Percentiles rank a stretch among this genome's conserved stretches.
These are phyloP conservation scores for Drosophila basisetae DNA, from an alignment of 2,888 invertebrate genomes.

Conservation along the genomic window DNA sequence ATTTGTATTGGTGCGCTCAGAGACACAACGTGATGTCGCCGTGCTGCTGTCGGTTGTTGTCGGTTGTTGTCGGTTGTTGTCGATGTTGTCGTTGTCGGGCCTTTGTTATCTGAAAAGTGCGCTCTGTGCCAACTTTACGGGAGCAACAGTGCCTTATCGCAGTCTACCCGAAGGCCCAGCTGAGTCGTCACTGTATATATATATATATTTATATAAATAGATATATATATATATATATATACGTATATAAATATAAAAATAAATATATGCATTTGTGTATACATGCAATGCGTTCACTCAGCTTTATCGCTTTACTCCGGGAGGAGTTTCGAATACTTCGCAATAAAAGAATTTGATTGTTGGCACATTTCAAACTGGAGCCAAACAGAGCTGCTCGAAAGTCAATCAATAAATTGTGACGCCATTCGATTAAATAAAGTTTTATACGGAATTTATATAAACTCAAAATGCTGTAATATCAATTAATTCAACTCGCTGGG, in stretches of 20 bases:
- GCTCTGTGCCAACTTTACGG: conserved; percentile 61
- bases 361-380: conserved; percentile 6
- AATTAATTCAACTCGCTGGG: neutral
- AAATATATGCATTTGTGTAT: neutral
- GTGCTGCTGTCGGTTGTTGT: conserved; percentile 8
- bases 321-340: conserved; percentile 26
- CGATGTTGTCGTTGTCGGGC: conserved; percentile 15
- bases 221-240: neutral
- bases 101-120: conserved; percentile 58
- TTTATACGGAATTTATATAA: conserved; percentile 1
- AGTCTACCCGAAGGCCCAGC: conserved; percentile 25
- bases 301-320: conserved; percentile 19
- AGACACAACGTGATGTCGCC: conserved; percentile 43
- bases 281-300: conserved; percentile 1
- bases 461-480: neutral
- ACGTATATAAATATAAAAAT: neutral
- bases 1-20: conserved; percentile 69
- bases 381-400: neutral
- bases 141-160: conserved; percentile 45
- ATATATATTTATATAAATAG: neutral
- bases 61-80: conserved; percentile 26
- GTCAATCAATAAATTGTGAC: conserved; percentile 9
- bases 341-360: conserved; percentile 48
- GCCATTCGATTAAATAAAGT: conserved; percentile 10
- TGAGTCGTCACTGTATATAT: conserved; percentile 5